Evolutionary conservation across 2,888 invertebrate species (phyloP), one percentile per base, ranked within the genome.

Genomic region (Apamea monoglypha): DNA sequence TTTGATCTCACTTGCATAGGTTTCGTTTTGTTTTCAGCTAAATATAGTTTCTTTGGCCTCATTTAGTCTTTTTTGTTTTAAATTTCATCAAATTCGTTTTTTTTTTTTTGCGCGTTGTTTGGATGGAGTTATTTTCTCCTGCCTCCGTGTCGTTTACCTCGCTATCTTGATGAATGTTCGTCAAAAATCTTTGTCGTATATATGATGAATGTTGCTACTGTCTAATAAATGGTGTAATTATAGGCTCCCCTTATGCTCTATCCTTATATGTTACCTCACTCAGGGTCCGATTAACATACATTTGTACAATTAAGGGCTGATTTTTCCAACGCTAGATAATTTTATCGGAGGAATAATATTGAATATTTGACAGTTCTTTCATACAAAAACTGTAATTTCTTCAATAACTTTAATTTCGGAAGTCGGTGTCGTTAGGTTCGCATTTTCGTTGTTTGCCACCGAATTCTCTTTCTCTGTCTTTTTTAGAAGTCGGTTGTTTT

Each of bases 221-320:
- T 53, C 32, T 69, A 4, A 14, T 69, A 7, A 50, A 50, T 29
- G 44, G n/a, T 44, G 67, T 68, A 67, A 40, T 40, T 72, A 7
- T 14, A 72, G 71, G 40, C 29, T 29, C 14, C n/a, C 36, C 56
- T 29, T 21, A 18, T 25, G 14, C 29, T 16, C 2, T 29, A 44
- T 68, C 71, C 21, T 21, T 72, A 29, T 44, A 29, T 61, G 44
- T 56, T 56, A 61, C 29, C 59, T 63, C 47, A 47, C 8, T 47
- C 61, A 47, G 29, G 64, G 64, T 47, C 25, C 73, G 47, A 73
- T 63, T 25, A 56, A 56, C 53, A 56, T 56, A 56, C 25, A 56
- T 25, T 56, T 56, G 10, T 25, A 56, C 25, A 56, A 56, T 25
- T 25, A 40, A 40, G 40, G 7, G 40, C 40, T 40, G 6, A 40